Evolutionary conservation across 2,113 vertebrate genomes (phyloP).

Genomic region (Cochlearius cochlearius): DNA sequence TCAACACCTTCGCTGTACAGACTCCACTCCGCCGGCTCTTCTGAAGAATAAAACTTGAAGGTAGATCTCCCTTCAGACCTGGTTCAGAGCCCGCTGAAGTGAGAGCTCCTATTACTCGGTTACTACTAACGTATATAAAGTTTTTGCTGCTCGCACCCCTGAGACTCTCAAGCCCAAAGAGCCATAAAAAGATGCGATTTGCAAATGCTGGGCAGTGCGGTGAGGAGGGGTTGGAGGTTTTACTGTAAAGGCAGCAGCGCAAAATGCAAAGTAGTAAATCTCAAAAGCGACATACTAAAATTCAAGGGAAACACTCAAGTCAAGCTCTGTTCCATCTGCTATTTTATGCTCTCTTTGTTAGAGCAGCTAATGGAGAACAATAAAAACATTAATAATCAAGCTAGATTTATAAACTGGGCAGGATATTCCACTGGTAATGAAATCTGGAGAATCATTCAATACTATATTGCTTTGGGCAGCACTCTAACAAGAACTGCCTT

Average conservation of each 20-base stretch:
- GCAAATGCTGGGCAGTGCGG: not conserved
- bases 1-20: not conserved
- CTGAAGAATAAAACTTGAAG: not conserved
- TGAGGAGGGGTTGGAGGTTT: not conserved
- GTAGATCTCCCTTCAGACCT: not conserved
- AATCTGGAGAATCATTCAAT: slow-evolving; percentile 29
- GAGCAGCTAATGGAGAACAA: slow-evolving; percentile 39
- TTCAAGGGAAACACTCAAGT: not conserved
- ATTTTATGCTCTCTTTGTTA: slow-evolving; percentile 4
- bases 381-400: slow-evolving; percentile 53
- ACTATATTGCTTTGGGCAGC: slow-evolving; percentile 34
- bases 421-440: slow-evolving; percentile 32
- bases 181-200: not conserved
- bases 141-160: not conserved
- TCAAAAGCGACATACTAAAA: not conserved
- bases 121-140: not conserved
- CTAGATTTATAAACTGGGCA: slow-evolving; percentile 48
- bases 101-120: not conserved
- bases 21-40: accelerated
- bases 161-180: not conserved
- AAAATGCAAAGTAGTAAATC: not conserved
- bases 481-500: slow-evolving; percentile 12
- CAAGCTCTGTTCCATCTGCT: not conserved
- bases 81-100: not conserved
- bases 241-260: not conserved